Evolutionary conservation across 2,113 vertebrate genomes (phyloP).

Genomic region (Gulo gulo): DNA sequence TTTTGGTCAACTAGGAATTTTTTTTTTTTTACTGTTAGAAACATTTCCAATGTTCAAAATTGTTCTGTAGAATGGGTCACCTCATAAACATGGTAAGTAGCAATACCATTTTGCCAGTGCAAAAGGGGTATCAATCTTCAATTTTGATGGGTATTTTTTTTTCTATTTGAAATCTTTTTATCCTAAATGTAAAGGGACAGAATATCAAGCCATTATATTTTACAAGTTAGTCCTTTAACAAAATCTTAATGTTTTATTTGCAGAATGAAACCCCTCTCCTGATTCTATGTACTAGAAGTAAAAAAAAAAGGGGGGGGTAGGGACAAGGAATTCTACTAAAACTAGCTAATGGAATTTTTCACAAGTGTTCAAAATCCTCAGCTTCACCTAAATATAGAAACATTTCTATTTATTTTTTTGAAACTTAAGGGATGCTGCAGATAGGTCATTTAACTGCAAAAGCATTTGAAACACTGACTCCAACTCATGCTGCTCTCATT

Average conservation of each 20-base stretch:
- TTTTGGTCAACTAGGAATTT: neutral
- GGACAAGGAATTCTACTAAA: neutral
- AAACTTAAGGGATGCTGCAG: neutral
- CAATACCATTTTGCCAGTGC: neutral
- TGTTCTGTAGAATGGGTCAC: neutral
- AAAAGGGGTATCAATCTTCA: neutral
- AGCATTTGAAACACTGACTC: neutral
- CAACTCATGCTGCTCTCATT: neutral
- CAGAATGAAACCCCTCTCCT: neutral
- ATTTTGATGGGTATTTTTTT: neutral
- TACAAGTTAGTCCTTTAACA: neutral
- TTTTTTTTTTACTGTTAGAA: neutral
- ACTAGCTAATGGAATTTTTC: neutral
- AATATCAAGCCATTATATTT: neutral
- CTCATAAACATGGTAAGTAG: neutral
- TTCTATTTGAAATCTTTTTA: neutral
- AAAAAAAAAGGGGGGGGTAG: neutral
- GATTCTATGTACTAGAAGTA: conserved; percentile 27
- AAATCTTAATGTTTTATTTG: conserved; percentile 1
- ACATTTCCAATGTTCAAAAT: neutral
- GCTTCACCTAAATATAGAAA: neutral
- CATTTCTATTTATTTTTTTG: neutral
- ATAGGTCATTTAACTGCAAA: conserved; percentile 40
- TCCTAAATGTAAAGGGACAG: neutral
- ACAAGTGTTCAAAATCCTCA: neutral